Conservation (phyloP, 2,888 invertebrate genomes). For the Caenorhabditis becei region DNA sequence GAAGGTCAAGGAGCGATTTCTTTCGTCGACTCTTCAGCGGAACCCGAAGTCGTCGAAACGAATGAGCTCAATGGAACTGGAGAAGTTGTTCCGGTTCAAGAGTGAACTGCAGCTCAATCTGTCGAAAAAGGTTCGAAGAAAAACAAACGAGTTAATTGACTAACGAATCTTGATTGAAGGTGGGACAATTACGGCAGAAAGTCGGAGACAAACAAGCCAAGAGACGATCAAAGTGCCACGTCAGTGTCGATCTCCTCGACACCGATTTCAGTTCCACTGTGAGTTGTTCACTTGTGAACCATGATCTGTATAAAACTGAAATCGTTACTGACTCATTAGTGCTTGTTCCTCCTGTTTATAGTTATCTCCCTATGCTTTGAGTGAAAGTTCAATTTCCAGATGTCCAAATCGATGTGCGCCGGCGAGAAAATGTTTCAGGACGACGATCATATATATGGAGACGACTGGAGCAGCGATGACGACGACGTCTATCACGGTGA, state of each 20-base stretch:
- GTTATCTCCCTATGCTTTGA: too few relatives aligned
- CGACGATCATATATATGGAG: constrained; percentile 73
- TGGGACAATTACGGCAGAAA: constrained; percentile 67
- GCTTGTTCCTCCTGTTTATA: too few relatives aligned
- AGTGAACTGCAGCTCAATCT: constrained; percentile 75
- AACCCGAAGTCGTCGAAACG: constrained; percentile 45
- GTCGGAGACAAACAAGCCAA: constrained; percentile 65
- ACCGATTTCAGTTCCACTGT: constrained; percentile 52
- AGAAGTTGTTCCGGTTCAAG: constrained; percentile 73
- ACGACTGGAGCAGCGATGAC: constrained; percentile 76
- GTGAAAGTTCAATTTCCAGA: constrained; percentile 43
- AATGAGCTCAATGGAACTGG: constrained; percentile 72
- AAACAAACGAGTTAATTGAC: neutral
- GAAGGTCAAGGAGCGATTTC: constrained; percentile 42
- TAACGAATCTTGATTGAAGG: constrained; percentile 50
- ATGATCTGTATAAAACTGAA: too few relatives aligned
- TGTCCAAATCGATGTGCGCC: constrained; percentile 45
- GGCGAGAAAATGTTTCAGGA: constrained; percentile 35
- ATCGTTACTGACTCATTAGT: too few relatives aligned
- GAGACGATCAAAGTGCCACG: constrained; percentile 59
- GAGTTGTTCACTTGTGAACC: constrained; percentile 16
- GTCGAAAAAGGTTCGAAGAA: constrained; percentile 67
- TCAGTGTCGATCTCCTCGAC: constrained; percentile 60
- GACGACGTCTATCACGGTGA: constrained; percentile 63
- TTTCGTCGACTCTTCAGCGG: constrained; percentile 55